Evolutionary conservation across 2,113 vertebrate genomes (phyloP).

Genomic region (Eupsittula cactorum): DNA sequence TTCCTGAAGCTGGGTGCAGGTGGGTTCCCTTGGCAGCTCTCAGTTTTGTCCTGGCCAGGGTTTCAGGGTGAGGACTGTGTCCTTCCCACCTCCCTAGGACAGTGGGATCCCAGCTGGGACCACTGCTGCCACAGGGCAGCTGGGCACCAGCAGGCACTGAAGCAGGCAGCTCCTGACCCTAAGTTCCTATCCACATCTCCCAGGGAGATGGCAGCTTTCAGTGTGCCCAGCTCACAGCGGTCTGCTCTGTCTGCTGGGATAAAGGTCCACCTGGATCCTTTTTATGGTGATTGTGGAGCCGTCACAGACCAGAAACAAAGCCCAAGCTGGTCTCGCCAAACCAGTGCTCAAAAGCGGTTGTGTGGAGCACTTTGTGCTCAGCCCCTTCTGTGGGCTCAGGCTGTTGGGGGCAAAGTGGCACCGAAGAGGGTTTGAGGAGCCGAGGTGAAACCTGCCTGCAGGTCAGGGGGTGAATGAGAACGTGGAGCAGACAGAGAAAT

Average conservation of each 20-base stretch:
- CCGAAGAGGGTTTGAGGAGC: neutral
- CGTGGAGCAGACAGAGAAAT: neutral
- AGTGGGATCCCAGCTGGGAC: neutral
- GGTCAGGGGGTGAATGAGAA: neutral
- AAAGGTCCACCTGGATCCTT: neutral
- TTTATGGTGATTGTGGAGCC: neutral
- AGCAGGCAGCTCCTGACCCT: rapidly evolving
- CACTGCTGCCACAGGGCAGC: neutral
- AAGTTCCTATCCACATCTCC: rapidly evolving
- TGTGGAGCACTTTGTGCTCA: neutral
- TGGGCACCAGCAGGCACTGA: neutral
- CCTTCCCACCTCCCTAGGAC: neutral
- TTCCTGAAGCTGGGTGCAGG: neutral
- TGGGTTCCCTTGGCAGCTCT: neutral
- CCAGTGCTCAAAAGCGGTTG: neutral
- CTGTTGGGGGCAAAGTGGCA: neutral
- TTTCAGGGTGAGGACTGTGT: neutral
- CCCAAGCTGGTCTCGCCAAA: neutral
- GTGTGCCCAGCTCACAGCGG: rapidly evolving
- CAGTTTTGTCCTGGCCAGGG: neutral
- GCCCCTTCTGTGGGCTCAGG: neutral
- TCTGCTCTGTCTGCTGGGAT: neutral
- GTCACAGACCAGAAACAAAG: neutral
- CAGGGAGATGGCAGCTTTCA: neutral
- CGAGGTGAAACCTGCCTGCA: neutral